Percentiles rank a stretch among this genome's conserved stretches.
phyloP scores from a whole-genome alignment of 2,113 vertebrate genomes.

The Mellivora capensis region DNA sequence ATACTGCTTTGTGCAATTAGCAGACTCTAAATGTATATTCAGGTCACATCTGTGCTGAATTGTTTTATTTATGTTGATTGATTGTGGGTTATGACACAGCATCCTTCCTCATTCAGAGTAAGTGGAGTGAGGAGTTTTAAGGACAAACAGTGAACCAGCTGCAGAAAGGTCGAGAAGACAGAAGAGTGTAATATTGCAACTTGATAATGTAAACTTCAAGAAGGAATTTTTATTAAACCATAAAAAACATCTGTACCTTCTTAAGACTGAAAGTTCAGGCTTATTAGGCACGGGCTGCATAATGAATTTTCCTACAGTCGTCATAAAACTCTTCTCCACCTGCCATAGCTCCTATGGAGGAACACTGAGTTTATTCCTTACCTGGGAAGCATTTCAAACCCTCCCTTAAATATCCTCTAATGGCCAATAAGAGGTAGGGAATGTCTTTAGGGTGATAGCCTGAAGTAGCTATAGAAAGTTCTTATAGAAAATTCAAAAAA shows the following conservation, averaged over 20 bases:
- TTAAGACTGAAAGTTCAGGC: conserved; percentile 55
- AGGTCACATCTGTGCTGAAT: conserved; percentile 68
- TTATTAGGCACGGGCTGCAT: conserved; percentile 18
- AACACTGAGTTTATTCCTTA: neutral
- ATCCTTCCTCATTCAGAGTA: conserved; percentile 65
- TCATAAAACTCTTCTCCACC: conserved; percentile 8
- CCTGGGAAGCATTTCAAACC: neutral
- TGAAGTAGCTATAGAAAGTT: neutral
- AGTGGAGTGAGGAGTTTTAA: conserved; percentile 51
- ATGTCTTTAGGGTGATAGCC: neutral
- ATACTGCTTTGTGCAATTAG: conserved; percentile 46
- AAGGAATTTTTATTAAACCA: conserved; percentile 56
- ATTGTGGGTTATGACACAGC: conserved; percentile 72
- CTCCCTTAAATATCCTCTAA: neutral
- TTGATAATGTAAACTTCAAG: conserved; percentile 50
- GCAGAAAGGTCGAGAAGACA: conserved; percentile 62
- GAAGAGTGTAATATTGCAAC: conserved; percentile 36
- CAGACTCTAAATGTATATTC: conserved; percentile 72
- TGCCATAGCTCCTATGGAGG: neutral
- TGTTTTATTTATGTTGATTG: conserved; percentile 78
- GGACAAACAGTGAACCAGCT: conserved; percentile 61
- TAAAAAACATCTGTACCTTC: conserved; percentile 64
- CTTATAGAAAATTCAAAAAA: neutral
- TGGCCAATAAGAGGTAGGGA: neutral
- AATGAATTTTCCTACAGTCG: conserved; percentile 50